These are phyloP conservation scores for Himalopsyche anomala DNA, from an alignment of 2,888 invertebrate genomes.

Conservation along the genomic window DNA sequence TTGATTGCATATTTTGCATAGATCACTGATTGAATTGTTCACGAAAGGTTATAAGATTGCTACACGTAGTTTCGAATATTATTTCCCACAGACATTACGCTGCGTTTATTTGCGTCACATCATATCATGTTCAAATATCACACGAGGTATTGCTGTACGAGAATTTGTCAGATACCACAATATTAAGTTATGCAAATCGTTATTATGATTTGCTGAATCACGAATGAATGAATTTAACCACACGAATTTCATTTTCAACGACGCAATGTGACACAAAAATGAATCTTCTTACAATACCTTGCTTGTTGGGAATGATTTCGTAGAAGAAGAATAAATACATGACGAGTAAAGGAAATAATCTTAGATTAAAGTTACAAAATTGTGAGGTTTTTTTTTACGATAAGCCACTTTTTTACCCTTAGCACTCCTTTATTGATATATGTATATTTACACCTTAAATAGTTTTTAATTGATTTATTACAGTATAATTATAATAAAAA, in stretches of 20 bases:
- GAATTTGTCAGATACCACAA: neutral
- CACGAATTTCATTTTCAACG: slow-evolving; percentile 4
- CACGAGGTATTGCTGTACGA: neutral
- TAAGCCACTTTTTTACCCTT: too few species aligned
- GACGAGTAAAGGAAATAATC: too few species aligned
- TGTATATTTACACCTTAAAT: too few species aligned
- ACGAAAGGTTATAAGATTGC: neutral
- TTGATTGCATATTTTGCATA: too few species aligned
- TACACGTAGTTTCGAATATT: slow-evolving; percentile 11
- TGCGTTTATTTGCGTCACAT: neutral
- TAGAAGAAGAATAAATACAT: too few species aligned
- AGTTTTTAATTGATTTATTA: too few species aligned
- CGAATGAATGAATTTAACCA: slow-evolving; percentile 7
- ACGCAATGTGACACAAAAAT: neutral
- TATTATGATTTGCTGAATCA: slow-evolving; percentile 28
- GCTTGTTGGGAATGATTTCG: too few species aligned
- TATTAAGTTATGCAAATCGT: slow-evolving; percentile 23
- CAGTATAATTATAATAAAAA: too few species aligned
- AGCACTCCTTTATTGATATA: too few species aligned
- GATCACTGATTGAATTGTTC: neutral
- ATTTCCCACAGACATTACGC: neutral
- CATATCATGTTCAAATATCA: neutral
- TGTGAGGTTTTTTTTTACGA: too few species aligned
- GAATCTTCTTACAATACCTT: too few species aligned
- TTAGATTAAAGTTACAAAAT: too few species aligned